A percentile compares a stretch with the other conserved stretches of the same genome.
These are phyloP conservation scores for Sylvicola cinctus DNA, from an alignment of 2,888 invertebrate species.

Conservation along the genomic window DNA sequence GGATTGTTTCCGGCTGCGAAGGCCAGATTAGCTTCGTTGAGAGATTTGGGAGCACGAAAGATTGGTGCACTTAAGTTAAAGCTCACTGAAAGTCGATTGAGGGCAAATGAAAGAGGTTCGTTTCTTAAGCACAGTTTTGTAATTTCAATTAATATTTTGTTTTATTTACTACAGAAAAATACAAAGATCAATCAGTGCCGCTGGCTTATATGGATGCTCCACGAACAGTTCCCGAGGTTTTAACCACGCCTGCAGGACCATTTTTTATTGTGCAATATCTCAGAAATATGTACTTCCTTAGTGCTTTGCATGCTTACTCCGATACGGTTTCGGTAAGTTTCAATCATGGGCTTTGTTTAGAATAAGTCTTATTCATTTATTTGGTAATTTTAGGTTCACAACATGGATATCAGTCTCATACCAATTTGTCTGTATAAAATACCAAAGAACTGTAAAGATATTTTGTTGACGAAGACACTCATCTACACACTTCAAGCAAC, in stretches of 20 bases:
- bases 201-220: constrained; percentile 24
- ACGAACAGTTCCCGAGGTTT: constrained; percentile 20
- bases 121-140: background rate
- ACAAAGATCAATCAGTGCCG: constrained; percentile 7
- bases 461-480: constrained; percentile 45
- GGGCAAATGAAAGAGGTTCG: constrained; percentile 6
- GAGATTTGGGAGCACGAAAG: constrained; percentile 47
- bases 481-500: constrained; percentile 35
- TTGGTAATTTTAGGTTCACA: constrained; percentile 34
- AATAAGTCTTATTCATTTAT: constrained; percentile 1
- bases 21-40: constrained; percentile 39
- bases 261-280: constrained; percentile 23
- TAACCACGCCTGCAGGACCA: constrained; percentile 21
- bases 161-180: constrained; percentile 13
- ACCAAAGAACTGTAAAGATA: constrained; percentile 34
- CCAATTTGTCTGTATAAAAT: constrained; percentile 50
- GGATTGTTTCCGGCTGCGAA: constrained; percentile 24
- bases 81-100: constrained; percentile 26
- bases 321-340: constrained; percentile 19
- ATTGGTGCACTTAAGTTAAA: constrained; percentile 40
- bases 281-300: constrained; percentile 21
- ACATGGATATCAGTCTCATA: constrained; percentile 39
- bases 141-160: background rate
- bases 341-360: background rate
- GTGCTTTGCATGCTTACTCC: constrained; percentile 21